phyloP scores from a whole-genome alignment of 2,797 vertebrate genomes.

The Melanotaenia parkinsoni region DNA sequence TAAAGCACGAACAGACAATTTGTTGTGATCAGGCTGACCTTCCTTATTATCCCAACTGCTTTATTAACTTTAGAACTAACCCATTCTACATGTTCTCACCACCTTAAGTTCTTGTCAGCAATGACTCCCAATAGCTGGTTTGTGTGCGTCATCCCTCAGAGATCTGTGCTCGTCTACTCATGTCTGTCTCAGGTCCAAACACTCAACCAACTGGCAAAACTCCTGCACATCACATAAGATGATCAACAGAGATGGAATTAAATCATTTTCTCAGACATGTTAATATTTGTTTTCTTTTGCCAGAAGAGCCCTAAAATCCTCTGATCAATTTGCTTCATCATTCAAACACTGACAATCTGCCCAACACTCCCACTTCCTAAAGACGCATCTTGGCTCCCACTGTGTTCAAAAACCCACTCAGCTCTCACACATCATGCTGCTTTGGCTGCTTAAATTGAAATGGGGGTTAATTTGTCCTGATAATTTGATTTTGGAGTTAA shows the following conservation, averaged over 20 bases:
- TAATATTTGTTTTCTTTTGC: background rate
- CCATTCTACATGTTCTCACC: no score
- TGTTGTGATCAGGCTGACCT: no score
- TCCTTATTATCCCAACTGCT: no score
- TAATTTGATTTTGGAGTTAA: background rate
- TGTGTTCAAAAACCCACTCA: slow-evolving; percentile 14
- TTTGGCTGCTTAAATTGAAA: slow-evolving; percentile 11
- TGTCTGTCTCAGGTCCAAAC: no score
- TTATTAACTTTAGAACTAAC: no score
- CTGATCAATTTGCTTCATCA: slow-evolving; percentile 8
- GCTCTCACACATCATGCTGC: background rate
- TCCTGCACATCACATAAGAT: no score
- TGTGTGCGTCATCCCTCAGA: background rate
- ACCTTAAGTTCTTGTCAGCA: no score
- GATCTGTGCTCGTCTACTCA: background rate
- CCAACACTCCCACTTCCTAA: background rate
- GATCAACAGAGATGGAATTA: no score
- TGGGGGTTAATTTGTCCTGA: background rate
- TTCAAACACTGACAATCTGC: background rate
- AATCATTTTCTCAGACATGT: background rate
- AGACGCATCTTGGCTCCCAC: slow-evolving; percentile 8
- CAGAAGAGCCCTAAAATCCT: background rate
- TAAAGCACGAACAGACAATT: no score
- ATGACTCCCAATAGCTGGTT: no score
- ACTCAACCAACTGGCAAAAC: no score